These are phyloP conservation scores for Toxotes jaculatrix DNA, from an alignment of 2,113 vertebrate genomes.

Conservation along the genomic window DNA sequence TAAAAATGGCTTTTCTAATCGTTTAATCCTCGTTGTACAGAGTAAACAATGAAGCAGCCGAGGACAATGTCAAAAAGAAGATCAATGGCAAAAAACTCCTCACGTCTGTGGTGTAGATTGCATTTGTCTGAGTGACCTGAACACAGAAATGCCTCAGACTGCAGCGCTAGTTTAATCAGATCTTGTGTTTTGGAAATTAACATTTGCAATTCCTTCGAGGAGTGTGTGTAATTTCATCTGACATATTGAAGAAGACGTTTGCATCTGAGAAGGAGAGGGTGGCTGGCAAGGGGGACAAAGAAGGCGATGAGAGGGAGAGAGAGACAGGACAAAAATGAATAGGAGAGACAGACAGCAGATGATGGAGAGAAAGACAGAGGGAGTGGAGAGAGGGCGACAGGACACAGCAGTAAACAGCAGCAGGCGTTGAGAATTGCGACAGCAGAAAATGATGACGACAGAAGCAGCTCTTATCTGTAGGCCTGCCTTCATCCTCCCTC, in stretches of 20 bases:
- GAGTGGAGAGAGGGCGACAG: constrained; percentile 12
- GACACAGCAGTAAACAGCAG: constrained; percentile 47
- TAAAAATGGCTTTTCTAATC: neutral
- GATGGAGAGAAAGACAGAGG: constrained; percentile 1
- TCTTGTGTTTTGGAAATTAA: constrained; percentile 12
- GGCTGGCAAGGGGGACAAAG: neutral
- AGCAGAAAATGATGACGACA: constrained; percentile 78
- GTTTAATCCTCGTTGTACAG: neutral
- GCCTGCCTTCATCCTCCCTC: constrained; percentile 40
- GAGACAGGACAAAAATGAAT: neutral
- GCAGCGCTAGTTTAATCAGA: constrained; percentile 7
- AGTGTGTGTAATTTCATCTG: constrained; percentile 51
- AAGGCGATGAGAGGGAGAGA: constrained; percentile 2
- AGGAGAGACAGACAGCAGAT: constrained; percentile 8
- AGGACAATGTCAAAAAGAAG: neutral
- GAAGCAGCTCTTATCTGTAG: constrained; percentile 73
- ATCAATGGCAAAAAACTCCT: neutral
- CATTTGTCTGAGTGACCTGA: constrained; percentile 39
- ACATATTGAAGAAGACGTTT: constrained; percentile 41
- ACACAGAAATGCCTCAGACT: neutral
- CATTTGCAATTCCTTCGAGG: constrained; percentile 45
- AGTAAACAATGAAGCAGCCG: neutral
- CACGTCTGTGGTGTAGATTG: neutral
- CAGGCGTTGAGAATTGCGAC: constrained; percentile 66
- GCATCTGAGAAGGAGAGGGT: constrained; percentile 14